Evolutionary conservation across 2,888 invertebrate species (phyloP), one percentile per base, ranked within the genome.

Genomic region (Nomada flava): DNA sequence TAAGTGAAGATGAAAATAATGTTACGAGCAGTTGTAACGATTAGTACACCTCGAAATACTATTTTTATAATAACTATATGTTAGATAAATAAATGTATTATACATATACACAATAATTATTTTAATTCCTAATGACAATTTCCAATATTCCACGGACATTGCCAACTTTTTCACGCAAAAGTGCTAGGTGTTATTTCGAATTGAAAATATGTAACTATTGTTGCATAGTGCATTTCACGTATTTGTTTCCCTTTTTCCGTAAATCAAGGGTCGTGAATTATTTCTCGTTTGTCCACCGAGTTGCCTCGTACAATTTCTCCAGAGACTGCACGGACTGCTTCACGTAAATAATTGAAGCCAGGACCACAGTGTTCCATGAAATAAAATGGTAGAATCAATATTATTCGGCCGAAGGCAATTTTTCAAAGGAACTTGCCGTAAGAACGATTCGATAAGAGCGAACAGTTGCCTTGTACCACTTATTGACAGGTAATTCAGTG

Each of bases 351-450:
- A 85, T 76, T 76, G 82, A 85, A 64, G 26, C 23, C 44, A 29
- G 60, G 65, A 29, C 64, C 68, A 42, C 55, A 15, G 47, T 65
- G 70, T 64, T 60, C 75, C 64, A 67, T 53, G 70, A 76, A 79
- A 64, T 70, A 68, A 75, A 71, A 60, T 70, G 53, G 15, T 29
- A 50, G 73, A 74, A 67, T 69, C 82, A 71, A 86, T 87, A 85
- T 85, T 82, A 86, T 87, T 85, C 71, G 74, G 36, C 52, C 71
- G 18, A 57, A 36, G 68, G 82, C 88, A 69, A 82, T 82, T 79
- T 81, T 85, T 85, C 71, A 52, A 55, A 60, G 63, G 62, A 83
- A 72, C 42, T 78, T 62, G 36, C 26, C 13, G 71, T 13, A 68
- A 67, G 62, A 71, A 52, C 59, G 68, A 62, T 23, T 64, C 68